Evolutionary conservation across 2,888 invertebrate genomes (phyloP).

Genomic region (Plebejus argus): DNA sequence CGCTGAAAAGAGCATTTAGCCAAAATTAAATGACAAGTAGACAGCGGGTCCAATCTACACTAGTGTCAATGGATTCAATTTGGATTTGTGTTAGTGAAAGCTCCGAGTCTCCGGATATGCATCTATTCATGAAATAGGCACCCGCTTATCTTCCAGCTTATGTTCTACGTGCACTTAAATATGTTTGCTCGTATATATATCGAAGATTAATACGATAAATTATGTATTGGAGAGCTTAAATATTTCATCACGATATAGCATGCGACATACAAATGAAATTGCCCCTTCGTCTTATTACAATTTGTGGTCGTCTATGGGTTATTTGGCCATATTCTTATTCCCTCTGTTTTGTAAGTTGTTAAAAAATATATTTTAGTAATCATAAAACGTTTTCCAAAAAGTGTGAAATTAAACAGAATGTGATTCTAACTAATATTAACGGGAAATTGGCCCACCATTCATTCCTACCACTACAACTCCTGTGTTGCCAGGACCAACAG

Average conservation of each 20-base stretch:
- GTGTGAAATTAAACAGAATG: no score
- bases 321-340: neutral
- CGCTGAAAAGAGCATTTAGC: slow-evolving; percentile 42
- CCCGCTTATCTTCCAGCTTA: slow-evolving; percentile 31
- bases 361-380: no score
- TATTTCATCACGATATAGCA: neutral
- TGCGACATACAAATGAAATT: no score
- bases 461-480: no score
- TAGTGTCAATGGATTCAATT: slow-evolving; percentile 71
- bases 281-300: no score
- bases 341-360: neutral
- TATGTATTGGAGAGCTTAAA: neutral
- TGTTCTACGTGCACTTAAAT: slow-evolving; percentile 26
- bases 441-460: no score
- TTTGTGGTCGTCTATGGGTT: no score
- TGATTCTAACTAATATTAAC: no score
- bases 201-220: slow-evolving; percentile 1
- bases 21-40: slow-evolving; percentile 45
- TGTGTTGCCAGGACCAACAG: no score
- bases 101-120: slow-evolving; percentile 43
- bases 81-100: slow-evolving; percentile 56
- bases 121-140: slow-evolving; percentile 45
- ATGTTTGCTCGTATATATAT: neutral
- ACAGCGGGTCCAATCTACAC: slow-evolving; percentile 57
- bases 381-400: no score